Evolutionary conservation across 2,113 vertebrate species (phyloP), one percentile per base, ranked within the genome.

Genomic region (Gobiocypris rarus): DNA sequence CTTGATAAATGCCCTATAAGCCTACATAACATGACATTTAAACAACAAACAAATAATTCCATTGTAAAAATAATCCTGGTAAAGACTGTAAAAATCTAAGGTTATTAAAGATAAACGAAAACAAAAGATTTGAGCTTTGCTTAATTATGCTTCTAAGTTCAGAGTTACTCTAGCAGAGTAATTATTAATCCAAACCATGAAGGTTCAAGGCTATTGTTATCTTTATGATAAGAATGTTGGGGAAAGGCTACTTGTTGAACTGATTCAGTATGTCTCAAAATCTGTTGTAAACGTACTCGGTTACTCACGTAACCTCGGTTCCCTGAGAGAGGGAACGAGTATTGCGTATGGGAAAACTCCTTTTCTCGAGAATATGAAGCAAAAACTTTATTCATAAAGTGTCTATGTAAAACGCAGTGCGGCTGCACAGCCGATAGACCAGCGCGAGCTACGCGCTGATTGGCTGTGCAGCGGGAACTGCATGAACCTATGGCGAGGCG

Each of bases 171-270:
- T 38, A 38, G 34, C 6, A 9, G 6, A 74, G 24, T 38, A 0
- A 54, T 56, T 54, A 31, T 70, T 24, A 13, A 71, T 52, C 24
- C 10, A 19, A 5, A 38, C 7, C 0, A 38, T 31, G 38, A 48
- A 61, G 26, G 13, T 24, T 14, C 67, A 82, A 73, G 67, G 67
- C 34, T 82, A 28, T 0, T 7, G 34, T 83, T 41, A 75, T 75
- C 71, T 83, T 34, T 24, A 52, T 52, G 82, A 83, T 63, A 54
- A 52, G 38, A 26, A 24, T 13, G 31, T n/a, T 58, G 9, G 14
- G 10, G 28, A 77, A 38, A 38, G 65, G 10, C 31, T 10, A 38
- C 74, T 76, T 31, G 17, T 5, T 76, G 50, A 38, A 56, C 50
- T 76, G 74, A 58, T 28, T 74, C 43, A 15, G 14, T 48, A 52